Evolutionary conservation across 2,888 invertebrate genomes (phyloP).

Genomic region (Drosophila eohydei): DNA sequence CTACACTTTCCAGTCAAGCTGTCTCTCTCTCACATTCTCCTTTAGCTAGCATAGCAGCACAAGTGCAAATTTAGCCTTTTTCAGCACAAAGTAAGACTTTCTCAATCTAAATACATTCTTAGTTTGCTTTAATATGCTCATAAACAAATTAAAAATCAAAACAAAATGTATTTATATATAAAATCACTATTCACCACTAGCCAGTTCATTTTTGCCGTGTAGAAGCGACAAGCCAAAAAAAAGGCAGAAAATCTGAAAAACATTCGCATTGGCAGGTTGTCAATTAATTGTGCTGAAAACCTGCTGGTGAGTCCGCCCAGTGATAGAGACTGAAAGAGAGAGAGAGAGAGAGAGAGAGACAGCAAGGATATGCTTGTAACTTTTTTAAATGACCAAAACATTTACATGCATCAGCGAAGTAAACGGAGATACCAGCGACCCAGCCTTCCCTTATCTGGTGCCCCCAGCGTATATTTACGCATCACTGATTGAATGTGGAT

Average conservation of each 20-base stretch:
- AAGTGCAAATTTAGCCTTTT: neutral
- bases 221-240: neutral
- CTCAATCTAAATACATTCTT: too few relatives aligned
- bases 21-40: neutral
- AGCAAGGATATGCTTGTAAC: constrained; percentile 44
- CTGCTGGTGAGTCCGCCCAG: constrained; percentile 19
- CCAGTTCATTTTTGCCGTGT: neutral
- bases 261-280: constrained; percentile 58
- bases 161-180: neutral
- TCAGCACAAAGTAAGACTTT: neutral
- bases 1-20: neutral
- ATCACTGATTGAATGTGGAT: constrained; percentile 15
- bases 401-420: constrained; percentile 44
- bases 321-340: neutral
- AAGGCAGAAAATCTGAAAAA: constrained; percentile 47
- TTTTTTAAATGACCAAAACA: constrained; percentile 54
- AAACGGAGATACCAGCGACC: neutral
- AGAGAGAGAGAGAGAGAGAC: constrained; percentile 7
- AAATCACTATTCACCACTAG: neutral
- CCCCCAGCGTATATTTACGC: constrained; percentile 46
- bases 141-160: neutral
- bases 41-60: neutral
- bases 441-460: constrained; percentile 10
- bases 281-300: constrained; percentile 66
- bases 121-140: neutral